Evolutionary conservation across 1,140 invertebrate genomes (phyloP).

Genomic region (Cotesia vestalis): DNA sequence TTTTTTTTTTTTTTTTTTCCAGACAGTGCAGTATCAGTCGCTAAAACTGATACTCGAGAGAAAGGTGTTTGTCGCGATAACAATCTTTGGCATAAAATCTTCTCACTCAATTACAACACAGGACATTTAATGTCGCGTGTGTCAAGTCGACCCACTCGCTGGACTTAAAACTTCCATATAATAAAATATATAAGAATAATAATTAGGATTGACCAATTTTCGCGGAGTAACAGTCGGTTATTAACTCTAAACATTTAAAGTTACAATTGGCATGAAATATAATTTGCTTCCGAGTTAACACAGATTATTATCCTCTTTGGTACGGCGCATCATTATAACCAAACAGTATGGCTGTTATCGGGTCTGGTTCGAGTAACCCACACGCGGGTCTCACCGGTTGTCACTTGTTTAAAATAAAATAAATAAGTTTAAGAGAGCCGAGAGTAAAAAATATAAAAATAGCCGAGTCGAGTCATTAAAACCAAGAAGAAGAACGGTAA

Average conservation of each 20-base stretch:
- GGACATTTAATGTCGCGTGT: conserved; percentile 38
- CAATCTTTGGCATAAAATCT: conserved; percentile 36
- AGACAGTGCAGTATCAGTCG: too few relatives aligned
- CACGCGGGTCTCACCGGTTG: conserved; percentile 4
- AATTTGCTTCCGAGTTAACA: conserved; percentile 32
- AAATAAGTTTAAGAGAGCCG: conserved; percentile 9
- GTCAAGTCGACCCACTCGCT: conserved; percentile 35
- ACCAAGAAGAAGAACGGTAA: conserved; percentile 37
- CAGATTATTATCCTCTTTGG: conserved; percentile 26
- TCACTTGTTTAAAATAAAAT: conserved; percentile 14
- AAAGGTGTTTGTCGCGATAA: conserved; percentile 25
- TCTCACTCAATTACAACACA: conserved; percentile 39
- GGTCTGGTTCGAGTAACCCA: conserved; percentile 3
- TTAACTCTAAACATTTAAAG: not conserved
- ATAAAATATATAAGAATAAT: conserved; percentile 7
- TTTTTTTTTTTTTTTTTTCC: too few relatives aligned
- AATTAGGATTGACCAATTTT: not conserved
- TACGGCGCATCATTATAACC: conserved; percentile 19
- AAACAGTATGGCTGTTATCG: conserved; percentile 15
- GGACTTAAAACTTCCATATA: too few relatives aligned
- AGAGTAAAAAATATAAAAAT: not conserved
- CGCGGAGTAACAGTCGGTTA: not conserved
- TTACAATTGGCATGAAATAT: not conserved
- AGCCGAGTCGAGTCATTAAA: conserved; percentile 40
- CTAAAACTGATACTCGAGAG: not conserved